A percentile compares a stretch with the other conserved stretches of the same genome.
These are phyloP conservation scores for Brenthis hecate DNA, from an alignment of 2,888 invertebrate species.

Conservation along the genomic window DNA sequence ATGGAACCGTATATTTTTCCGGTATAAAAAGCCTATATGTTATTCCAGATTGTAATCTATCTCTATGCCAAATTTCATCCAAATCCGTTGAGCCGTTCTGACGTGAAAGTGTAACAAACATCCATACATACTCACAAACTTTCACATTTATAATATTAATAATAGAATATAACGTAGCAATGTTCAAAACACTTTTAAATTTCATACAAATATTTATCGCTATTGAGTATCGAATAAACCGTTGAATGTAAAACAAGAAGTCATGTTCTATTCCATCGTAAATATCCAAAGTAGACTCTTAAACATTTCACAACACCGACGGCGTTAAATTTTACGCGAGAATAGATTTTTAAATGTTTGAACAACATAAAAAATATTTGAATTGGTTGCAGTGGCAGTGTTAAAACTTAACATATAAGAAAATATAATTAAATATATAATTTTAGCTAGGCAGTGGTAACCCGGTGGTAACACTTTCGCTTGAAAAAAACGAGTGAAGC, in stretches of 20 bases:
- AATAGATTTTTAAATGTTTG: slow-evolving; percentile 21
- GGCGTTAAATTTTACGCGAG: slow-evolving; percentile 15
- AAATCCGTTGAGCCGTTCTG: no score
- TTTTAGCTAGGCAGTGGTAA: no score
- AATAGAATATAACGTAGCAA: background rate
- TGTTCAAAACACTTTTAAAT: background rate
- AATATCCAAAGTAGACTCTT: slow-evolving; percentile 3
- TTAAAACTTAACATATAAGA: slow-evolving; percentile 5
- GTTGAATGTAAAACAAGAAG: slow-evolving; percentile 11
- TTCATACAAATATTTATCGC: slow-evolving; percentile 1
- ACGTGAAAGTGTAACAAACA: no score
- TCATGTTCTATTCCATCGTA: slow-evolving; percentile 2
- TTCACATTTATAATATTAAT: no score
- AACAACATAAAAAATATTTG: slow-evolving; percentile 15
- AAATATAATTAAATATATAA: background rate
- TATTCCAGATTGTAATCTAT: no score
- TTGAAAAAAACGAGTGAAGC: no score
- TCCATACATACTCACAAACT: no score
- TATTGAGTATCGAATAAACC: slow-evolving; percentile 3
- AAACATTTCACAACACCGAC: slow-evolving; percentile 8
- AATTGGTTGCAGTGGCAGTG: slow-evolving; percentile 7
- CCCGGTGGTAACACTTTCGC: no score
- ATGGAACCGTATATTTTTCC: no score
- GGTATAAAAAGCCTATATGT: no score
- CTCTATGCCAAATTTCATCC: no score